Evolutionary conservation across 2,888 invertebrate species (phyloP).

Genomic region (Argyra leucocephala): DNA sequence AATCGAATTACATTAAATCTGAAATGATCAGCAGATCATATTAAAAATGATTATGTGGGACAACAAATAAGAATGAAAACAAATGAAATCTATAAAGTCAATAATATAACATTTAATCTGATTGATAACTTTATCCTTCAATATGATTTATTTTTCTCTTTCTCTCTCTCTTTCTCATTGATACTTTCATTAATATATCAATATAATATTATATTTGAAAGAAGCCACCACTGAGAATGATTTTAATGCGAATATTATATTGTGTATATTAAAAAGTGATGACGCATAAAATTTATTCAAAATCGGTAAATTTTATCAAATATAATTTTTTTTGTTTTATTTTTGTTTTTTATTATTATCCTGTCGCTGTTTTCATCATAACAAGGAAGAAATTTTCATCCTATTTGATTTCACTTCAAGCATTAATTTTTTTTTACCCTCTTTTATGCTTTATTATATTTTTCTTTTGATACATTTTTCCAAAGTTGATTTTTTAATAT

Average conservation of each 20-base stretch:
- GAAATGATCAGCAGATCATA: too few species aligned
- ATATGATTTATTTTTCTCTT: background rate
- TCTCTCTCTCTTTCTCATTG: background rate
- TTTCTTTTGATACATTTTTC: background rate
- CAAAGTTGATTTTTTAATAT: background rate
- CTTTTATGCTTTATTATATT: too few species aligned
- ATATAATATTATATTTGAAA: too few species aligned
- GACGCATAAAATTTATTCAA: conserved; percentile 2
- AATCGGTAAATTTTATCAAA: background rate
- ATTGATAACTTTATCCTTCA: background rate
- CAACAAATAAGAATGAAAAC: background rate
- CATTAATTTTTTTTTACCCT: too few species aligned
- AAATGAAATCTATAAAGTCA: background rate
- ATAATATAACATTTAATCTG: background rate
- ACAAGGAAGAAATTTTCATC: background rate
- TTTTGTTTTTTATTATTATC: background rate
- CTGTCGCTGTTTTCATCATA: background rate
- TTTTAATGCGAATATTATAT: too few species aligned
- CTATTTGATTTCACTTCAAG: background rate
- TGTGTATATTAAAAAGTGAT: background rate
- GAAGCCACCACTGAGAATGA: too few species aligned
- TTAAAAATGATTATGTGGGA: too few species aligned
- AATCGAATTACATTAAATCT: too few species aligned
- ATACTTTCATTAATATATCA: too few species aligned
- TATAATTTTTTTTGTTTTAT: background rate